A percentile compares a stretch with the other conserved stretches of the same genome.
These are phyloP conservation scores for Agrotis segetum DNA, from an alignment of 2,888 invertebrate genomes.

Conservation along the genomic window DNA sequence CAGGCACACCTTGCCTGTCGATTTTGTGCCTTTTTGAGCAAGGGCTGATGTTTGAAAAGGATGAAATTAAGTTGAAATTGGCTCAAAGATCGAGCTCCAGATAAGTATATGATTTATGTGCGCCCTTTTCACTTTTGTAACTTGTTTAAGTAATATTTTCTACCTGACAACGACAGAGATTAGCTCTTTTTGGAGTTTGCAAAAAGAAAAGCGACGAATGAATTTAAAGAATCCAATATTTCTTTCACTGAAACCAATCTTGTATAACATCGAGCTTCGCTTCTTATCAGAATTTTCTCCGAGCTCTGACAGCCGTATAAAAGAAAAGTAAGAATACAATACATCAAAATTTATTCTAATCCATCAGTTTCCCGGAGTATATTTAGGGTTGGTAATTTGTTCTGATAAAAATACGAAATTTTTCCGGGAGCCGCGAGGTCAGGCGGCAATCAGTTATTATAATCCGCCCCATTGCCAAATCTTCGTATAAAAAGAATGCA, in stretches of 20 bases:
- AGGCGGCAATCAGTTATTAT: slow-evolving; percentile 65
- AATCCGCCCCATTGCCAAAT: slow-evolving; percentile 65
- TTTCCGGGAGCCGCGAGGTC: slow-evolving; percentile 54
- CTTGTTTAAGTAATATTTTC: slow-evolving; percentile 20
- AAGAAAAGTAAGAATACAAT: slow-evolving; percentile 38
- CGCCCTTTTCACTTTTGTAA: slow-evolving; percentile 26
- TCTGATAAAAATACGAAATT: slow-evolving; percentile 58
- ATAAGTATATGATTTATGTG: slow-evolving; percentile 48
- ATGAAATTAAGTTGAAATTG: slow-evolving; percentile 52
- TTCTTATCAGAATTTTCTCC: slow-evolving; percentile 5
- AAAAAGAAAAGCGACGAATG: not conserved
- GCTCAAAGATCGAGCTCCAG: slow-evolving; percentile 25
- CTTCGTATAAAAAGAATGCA: slow-evolving; percentile 60
- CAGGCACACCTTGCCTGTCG: slow-evolving; percentile 57
- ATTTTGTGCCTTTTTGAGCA: slow-evolving; percentile 54
- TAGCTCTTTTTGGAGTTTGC: slow-evolving; percentile 5
- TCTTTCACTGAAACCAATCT: slow-evolving; percentile 19
- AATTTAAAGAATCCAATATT: slow-evolving; percentile 23
- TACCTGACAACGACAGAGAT: slow-evolving; percentile 17
- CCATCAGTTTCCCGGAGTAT: slow-evolving; percentile 48
- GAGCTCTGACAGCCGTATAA: slow-evolving; percentile 29
- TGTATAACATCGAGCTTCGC: slow-evolving; percentile 6
- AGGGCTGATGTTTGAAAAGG: slow-evolving; percentile 51
- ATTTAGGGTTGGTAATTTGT: slow-evolving; percentile 61
- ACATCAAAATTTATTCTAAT: slow-evolving; percentile 54